These are phyloP conservation scores for Pammene fasciana DNA, from an alignment of 2,888 invertebrate species.

Conservation along the genomic window DNA sequence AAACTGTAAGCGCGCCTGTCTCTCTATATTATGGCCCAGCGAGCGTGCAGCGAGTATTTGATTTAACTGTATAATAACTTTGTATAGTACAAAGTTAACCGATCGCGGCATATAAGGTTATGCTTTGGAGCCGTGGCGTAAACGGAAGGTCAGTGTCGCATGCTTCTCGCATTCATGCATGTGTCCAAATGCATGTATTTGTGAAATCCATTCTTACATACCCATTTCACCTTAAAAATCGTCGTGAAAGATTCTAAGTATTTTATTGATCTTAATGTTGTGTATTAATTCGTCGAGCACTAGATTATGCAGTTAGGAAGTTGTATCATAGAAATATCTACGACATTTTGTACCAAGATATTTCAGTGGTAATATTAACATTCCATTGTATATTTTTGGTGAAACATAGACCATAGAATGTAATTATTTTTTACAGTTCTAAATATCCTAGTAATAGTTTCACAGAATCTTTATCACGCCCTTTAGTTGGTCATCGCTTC, in stretches of 20 bases:
- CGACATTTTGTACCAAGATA: constrained; percentile 5
- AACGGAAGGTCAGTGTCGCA: constrained; percentile 36
- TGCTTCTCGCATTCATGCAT: constrained; percentile 35
- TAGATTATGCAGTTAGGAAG: not conserved
- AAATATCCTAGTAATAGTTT: not conserved
- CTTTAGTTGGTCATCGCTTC: constrained; percentile 16
- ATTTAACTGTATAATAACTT: too few species aligned
- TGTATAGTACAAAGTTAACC: constrained; percentile 1
- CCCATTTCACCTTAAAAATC: constrained; percentile 11
- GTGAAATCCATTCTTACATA: constrained; percentile 24
- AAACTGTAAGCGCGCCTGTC: too few species aligned
- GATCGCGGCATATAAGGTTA: constrained; percentile 7
- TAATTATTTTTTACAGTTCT: not conserved
- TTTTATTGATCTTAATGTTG: constrained; percentile 30
- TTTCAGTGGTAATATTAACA: not conserved
- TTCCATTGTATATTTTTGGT: constrained; percentile 4
- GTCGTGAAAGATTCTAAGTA: constrained; percentile 31
- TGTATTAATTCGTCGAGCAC: constrained; percentile 13
- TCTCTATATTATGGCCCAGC: too few species aligned
- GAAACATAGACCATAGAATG: not conserved
- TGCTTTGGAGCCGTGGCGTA: constrained; percentile 23
- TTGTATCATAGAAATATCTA: not conserved
- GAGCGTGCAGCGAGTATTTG: too few species aligned
- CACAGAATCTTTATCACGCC: constrained; percentile 17
- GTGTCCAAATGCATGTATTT: constrained; percentile 35